Evolutionary conservation across 1,140 invertebrate genomes (phyloP).

Genomic region (Tetramorium parvispinum): DNA sequence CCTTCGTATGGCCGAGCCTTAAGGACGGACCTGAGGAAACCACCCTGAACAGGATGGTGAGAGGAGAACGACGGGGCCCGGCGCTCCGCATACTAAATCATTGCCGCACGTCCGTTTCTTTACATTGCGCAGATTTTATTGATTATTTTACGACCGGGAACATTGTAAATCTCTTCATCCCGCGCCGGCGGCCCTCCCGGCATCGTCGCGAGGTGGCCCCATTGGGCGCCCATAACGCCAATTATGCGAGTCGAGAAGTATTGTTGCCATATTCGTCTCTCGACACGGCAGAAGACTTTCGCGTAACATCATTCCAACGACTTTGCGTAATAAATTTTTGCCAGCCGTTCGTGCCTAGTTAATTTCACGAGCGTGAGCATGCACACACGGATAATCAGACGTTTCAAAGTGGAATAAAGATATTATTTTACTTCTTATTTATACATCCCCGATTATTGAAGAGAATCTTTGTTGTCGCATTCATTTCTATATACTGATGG

Average conservation of each 20-base stretch:
- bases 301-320: conserved; percentile 5
- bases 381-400: neutral
- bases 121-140: conserved; percentile 85
- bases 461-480: neutral
- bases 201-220: conserved; percentile 71
- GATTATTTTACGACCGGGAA: conserved; percentile 85
- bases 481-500: neutral
- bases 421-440: conserved; percentile 15
- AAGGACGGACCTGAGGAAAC: conserved; percentile 55
- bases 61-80: conserved; percentile 60
- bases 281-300: conserved; percentile 18
- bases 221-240: conserved; percentile 78
- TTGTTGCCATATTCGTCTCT: conserved; percentile 66
- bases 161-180: conserved; percentile 86
- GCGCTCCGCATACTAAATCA: conserved; percentile 83
- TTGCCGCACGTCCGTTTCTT: conserved; percentile 84
- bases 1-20: conserved; percentile 35
- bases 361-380: neutral
- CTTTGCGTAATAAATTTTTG: conserved; percentile 8
- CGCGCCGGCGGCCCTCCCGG: conserved; percentile 76
- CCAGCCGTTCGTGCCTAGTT: neutral
- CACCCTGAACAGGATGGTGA: conserved; percentile 15
- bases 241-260: conserved; percentile 77
- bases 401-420: neutral
- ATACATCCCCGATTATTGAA: neutral